These are phyloP conservation scores for Pycnomerus fuliginosus DNA, from an alignment of 2,888 invertebrate species.

Conservation along the genomic window DNA sequence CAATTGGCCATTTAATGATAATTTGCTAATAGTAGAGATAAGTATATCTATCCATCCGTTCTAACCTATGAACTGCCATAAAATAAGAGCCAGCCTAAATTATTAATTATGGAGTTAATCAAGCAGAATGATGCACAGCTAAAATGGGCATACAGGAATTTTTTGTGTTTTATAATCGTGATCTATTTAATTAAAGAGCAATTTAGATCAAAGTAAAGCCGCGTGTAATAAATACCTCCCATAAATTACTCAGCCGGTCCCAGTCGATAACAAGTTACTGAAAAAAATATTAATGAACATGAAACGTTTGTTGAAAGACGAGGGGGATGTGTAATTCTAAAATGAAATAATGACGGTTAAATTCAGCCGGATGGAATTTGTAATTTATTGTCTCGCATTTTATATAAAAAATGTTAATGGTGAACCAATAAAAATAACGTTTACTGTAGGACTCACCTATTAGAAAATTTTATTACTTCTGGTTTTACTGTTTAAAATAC, in stretches of 20 bases:
- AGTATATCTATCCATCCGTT: too few relatives aligned
- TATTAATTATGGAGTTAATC: too few relatives aligned
- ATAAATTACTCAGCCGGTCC: conserved; percentile 26
- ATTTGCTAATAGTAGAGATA: too few relatives aligned
- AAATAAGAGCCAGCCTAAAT: too few relatives aligned
- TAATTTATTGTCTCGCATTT: conserved; percentile 1
- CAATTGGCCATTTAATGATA: too few relatives aligned
- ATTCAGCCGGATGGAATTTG: conserved; percentile 5
- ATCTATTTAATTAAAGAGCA: conserved; percentile 33
- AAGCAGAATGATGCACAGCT: too few relatives aligned
- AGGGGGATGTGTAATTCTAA: conserved; percentile 10
- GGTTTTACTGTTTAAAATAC: conserved; percentile 7
- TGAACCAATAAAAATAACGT: neutral
- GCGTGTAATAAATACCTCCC: conserved; percentile 28
- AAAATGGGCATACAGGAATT: too few relatives aligned
- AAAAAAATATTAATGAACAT: conserved; percentile 28
- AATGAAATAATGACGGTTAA: conserved; percentile 2
- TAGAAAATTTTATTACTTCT: conserved; percentile 13
- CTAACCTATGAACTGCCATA: too few relatives aligned
- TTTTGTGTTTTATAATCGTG: conserved; percentile 27
- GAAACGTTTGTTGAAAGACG: conserved; percentile 12
- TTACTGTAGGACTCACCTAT: conserved; percentile 4
- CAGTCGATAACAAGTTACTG: conserved; percentile 13
- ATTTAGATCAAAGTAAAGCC: conserved; percentile 32
- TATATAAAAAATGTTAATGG: conserved; percentile 6